Percentiles rank a stretch among this genome's conserved stretches.
phyloP scores from a whole-genome alignment of 2,888 invertebrate species.

The Lasioglossum vierecki region DNA sequence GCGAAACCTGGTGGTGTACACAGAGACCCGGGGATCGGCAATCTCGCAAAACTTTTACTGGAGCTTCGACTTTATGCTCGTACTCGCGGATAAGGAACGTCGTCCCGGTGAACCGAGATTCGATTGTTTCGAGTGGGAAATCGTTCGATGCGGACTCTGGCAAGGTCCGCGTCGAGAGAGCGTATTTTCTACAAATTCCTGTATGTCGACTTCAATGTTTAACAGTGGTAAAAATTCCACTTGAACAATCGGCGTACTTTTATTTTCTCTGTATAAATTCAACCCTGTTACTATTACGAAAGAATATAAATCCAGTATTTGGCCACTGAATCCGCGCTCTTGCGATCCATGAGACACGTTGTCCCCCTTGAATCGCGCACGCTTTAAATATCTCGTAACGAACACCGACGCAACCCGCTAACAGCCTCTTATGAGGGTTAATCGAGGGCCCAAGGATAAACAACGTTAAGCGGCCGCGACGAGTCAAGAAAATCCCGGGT shows the following conservation, averaged over 20 bases:
- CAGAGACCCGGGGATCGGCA: background rate
- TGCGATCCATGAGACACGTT: background rate
- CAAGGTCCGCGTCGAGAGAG: background rate
- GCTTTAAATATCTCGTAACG: constrained; percentile 15
- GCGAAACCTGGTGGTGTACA: background rate
- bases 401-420: constrained; percentile 3
- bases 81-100: background rate
- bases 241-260: background rate
- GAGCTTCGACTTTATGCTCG: background rate
- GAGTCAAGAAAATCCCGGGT: constrained; percentile 1
- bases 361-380: background rate
- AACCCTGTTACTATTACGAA: background rate
- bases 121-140: background rate
- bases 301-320: background rate
- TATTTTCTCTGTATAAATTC: background rate
- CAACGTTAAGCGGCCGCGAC: background rate
- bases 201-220: background rate
- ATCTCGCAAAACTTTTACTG: constrained; percentile 9
- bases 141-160: background rate
- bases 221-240: background rate
- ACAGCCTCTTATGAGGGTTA: constrained; percentile 18
- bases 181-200: background rate
- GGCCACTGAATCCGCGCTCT: background rate
- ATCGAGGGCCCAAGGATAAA: constrained; percentile 9
- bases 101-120: background rate